phyloP scores from a whole-genome alignment of 1,140 invertebrate species.

The Teleogryllus occipitalis region DNA sequence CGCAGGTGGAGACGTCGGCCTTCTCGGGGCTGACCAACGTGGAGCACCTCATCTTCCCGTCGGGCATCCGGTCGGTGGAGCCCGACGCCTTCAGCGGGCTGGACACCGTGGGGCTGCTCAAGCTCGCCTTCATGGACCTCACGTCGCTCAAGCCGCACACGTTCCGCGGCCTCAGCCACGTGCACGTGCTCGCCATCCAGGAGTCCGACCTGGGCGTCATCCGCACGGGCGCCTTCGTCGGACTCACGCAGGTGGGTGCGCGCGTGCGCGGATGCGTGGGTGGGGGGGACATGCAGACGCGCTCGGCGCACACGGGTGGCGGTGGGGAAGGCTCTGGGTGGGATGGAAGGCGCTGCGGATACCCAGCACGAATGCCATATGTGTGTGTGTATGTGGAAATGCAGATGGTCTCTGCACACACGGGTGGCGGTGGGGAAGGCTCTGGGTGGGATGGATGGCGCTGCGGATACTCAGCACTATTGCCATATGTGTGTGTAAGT shows the following conservation, averaged over 20 bases:
- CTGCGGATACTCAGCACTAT: too few relatives aligned
- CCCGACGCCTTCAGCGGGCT: conserved; percentile 70
- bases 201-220: conserved; percentile 63
- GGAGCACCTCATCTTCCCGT: conserved; percentile 62
- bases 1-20: conserved; percentile 57
- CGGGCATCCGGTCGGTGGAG: conserved; percentile 63
- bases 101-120: conserved; percentile 64
- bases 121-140: conserved; percentile 73
- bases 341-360: too few relatives aligned
- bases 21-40: conserved; percentile 74
- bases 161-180: conserved; percentile 64
- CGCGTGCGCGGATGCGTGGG: too few relatives aligned
- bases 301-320: too few relatives aligned
- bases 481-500: too few relatives aligned
- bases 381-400: too few relatives aligned
- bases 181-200: conserved; percentile 56
- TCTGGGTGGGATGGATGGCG: too few relatives aligned
- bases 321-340: too few relatives aligned
- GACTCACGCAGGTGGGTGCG: conserved; percentile 8
- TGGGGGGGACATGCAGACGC: too few relatives aligned
- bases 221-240: conserved; percentile 58
- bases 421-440: too few relatives aligned
- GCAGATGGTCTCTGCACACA: too few relatives aligned
- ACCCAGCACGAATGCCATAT: too few relatives aligned
- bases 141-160: conserved; percentile 56